Evolutionary conservation across 2,797 vertebrate species (phyloP).

Genomic region (Oreochromis mossambicus): DNA sequence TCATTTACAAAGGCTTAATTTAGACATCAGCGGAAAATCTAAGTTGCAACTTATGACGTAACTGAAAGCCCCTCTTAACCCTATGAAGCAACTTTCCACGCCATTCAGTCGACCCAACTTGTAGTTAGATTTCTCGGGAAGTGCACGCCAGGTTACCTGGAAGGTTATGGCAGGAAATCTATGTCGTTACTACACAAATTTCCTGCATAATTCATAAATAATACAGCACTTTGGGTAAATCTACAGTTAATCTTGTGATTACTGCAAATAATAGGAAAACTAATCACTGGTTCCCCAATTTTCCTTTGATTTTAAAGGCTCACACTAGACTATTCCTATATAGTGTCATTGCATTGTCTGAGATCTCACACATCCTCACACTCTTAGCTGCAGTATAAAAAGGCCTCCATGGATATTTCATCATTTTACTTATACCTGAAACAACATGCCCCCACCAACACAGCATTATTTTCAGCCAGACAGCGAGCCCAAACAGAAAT

Average conservation of each 20-base stretch:
- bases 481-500: background rate
- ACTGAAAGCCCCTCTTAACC: background rate
- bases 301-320: background rate
- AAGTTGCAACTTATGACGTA: accelerated
- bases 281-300: background rate
- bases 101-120: background rate
- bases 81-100: background rate
- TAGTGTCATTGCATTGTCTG: background rate
- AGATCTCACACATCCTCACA: background rate
- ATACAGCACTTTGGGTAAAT: background rate
- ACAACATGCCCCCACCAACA: background rate
- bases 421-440: background rate
- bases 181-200: background rate
- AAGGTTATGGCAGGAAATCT: background rate
- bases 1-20: background rate
- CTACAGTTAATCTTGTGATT: background rate
- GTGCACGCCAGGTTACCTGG: background rate
- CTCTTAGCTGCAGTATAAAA: background rate
- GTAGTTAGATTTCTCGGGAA: background rate
- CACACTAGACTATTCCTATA: accelerated
- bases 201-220: background rate
- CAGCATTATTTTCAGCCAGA: background rate
- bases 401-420: background rate
- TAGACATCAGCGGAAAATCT: background rate
- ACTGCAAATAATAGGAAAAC: background rate